Conservation (phyloP, 2,888 invertebrate species). For the Tuta absoluta region DNA sequence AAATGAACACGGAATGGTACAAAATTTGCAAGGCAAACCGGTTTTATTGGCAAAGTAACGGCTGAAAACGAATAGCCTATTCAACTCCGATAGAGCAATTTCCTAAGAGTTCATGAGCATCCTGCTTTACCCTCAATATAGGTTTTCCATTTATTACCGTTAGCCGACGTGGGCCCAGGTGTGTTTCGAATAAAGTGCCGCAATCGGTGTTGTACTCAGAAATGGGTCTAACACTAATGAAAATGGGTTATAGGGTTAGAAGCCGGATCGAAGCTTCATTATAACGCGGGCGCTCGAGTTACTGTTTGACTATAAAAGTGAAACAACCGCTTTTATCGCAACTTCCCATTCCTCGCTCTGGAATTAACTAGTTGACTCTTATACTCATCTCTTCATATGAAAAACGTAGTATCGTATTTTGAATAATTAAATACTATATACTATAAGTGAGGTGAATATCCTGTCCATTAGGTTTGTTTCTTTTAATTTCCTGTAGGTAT, state of each 20-base stretch:
- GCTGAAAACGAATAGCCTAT: neutral
- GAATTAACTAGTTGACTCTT: slow-evolving; percentile 1
- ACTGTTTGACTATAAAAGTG: slow-evolving; percentile 16
- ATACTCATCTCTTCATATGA: slow-evolving; percentile 10
- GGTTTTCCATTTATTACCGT: slow-evolving; percentile 20
- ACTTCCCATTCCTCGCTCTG: neutral
- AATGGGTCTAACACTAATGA: slow-evolving; percentile 35
- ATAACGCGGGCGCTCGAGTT: neutral
- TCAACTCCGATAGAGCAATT: slow-evolving; percentile 16
- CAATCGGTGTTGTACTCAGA: slow-evolving; percentile 32
- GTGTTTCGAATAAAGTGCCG: slow-evolving; percentile 37
- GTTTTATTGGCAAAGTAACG: neutral
- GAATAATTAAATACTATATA: neutral
- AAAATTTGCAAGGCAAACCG: slow-evolving; percentile 4
- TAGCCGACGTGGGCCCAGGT: slow-evolving; percentile 27
- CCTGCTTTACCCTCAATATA: slow-evolving; percentile 15
- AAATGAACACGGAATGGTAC: slow-evolving; percentile 10
- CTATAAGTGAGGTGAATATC: neutral
- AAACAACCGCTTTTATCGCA: slow-evolving; percentile 6
- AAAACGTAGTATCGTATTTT: slow-evolving; percentile 1
- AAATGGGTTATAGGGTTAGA: slow-evolving; percentile 31
- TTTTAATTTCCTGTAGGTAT: neutral
- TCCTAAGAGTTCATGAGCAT: slow-evolving; percentile 10
- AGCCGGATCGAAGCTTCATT: slow-evolving; percentile 23
- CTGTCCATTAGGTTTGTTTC: slow-evolving; percentile 12